phyloP scores from a whole-genome alignment of 2,113 vertebrate genomes.

The Pyxicephalus adspersus region DNA sequence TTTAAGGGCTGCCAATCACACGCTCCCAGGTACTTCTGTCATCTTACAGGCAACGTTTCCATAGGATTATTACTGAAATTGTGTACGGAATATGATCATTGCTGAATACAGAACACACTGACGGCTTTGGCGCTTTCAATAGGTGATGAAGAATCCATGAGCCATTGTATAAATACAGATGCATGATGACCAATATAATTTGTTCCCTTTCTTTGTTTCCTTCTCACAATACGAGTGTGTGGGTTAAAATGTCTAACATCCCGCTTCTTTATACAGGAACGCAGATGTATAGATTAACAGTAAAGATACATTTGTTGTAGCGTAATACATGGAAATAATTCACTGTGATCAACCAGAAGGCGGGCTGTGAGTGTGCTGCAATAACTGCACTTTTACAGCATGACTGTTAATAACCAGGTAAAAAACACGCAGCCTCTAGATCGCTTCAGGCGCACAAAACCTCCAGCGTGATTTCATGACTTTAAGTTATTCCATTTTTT shows the following conservation, averaged over 20 bases:
- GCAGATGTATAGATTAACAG: not conserved
- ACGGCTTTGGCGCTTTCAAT: not conserved
- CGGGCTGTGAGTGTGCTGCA: conserved; percentile 14
- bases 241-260: not conserved
- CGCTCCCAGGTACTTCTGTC: not conserved
- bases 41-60: not conserved
- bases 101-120: not conserved
- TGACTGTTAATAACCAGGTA: conserved; percentile 32
- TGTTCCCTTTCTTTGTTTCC: not conserved
- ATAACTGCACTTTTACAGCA: conserved; percentile 44
- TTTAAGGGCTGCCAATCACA: conserved; percentile 4
- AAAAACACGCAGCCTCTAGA: conserved; percentile 37
- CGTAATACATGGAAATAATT: conserved; percentile 38
- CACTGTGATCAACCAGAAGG: conserved; percentile 31
- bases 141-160: not conserved
- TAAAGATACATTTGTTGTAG: conserved; percentile 4
- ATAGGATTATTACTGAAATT: not conserved
- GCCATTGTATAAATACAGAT: not conserved
- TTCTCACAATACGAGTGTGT: not conserved
- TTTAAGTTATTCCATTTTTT: conserved; percentile 44
- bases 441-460: conserved; percentile 38
- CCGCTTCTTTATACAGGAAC: not conserved
- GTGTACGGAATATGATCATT: not conserved
- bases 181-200: not conserved
- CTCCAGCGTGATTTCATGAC: conserved; percentile 49